These are phyloP conservation scores for Lycaon pictus DNA, from an alignment of 2,113 vertebrate species.

Conservation along the genomic window DNA sequence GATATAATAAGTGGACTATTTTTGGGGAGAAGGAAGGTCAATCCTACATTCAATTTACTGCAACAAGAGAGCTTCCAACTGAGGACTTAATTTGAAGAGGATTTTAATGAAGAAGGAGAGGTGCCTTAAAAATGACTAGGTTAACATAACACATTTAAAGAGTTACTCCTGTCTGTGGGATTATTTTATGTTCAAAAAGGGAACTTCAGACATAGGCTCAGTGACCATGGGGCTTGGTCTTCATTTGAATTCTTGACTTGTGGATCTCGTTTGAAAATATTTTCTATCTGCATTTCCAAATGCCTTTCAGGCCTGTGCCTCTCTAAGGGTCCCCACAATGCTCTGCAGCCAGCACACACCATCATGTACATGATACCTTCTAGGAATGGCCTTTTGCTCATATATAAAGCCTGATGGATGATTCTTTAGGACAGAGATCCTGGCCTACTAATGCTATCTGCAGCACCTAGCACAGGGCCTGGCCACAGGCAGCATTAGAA, in stretches of 20 bases:
- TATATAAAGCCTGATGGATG: background rate
- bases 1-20: conserved; percentile 36
- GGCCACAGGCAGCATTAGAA: background rate
- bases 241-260: conserved; percentile 18
- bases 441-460: background rate
- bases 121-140: background rate
- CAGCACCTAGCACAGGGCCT: background rate
- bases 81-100: conserved; percentile 4
- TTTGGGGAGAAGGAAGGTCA: background rate
- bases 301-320: background rate
- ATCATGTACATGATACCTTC: background rate
- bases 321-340: background rate
- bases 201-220: background rate
- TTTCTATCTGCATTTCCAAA: background rate
- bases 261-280: background rate
- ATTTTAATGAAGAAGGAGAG: conserved; percentile 44
- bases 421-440: background rate
- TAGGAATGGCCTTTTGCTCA: background rate
- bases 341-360: background rate
- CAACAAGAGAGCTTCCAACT: background rate
- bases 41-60: background rate
- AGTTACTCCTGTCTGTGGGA: background rate
- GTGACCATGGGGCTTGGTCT: background rate
- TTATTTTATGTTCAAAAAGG: background rate
- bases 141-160: background rate